Conservation (phyloP, 2,797 vertebrate genomes). For the Xenentodon cancila region DNA sequence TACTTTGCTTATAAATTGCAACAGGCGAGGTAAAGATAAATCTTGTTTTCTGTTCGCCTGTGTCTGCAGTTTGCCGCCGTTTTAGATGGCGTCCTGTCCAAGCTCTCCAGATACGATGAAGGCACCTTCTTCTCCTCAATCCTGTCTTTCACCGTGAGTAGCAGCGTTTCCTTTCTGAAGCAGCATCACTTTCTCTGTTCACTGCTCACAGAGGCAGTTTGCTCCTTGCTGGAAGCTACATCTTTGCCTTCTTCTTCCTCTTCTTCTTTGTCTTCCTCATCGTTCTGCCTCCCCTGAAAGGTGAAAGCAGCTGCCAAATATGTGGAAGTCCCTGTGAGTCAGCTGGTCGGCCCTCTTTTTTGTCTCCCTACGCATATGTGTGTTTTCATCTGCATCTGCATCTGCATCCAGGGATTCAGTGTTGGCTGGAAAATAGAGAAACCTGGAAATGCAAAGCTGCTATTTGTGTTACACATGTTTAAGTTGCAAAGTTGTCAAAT, state of each 20-base stretch:
- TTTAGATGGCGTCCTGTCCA: conserved; percentile 95
- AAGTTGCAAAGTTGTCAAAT: too few species aligned
- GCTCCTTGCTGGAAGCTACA: conserved; percentile 58
- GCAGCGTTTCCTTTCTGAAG: background rate
- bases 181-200: conserved; percentile 70
- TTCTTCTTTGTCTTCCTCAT: conserved; percentile 25
- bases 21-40: too few species aligned
- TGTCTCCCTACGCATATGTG: conserved; percentile 39
- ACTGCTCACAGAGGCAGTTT: conserved; percentile 31
- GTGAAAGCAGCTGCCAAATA: conserved; percentile 98
- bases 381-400: conserved; percentile 26
- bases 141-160: conserved; percentile 98
- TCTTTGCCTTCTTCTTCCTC: conserved; percentile 51
- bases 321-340: conserved; percentile 96
- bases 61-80: conserved; percentile 93
- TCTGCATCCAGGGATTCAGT: conserved; percentile 1
- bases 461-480: too few species aligned
- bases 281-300: conserved; percentile 67
- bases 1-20: too few species aligned
- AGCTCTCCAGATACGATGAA: conserved; percentile 98
- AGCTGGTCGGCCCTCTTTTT: conserved; percentile 23
- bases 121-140: conserved; percentile 99
- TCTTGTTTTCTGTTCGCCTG: too few species aligned
- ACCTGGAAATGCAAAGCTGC: conserved; percentile 39
- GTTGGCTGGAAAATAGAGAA: background rate